phyloP scores from a whole-genome alignment of 1,140 invertebrate species.

The Caenorhabditis briggsae region DNA sequence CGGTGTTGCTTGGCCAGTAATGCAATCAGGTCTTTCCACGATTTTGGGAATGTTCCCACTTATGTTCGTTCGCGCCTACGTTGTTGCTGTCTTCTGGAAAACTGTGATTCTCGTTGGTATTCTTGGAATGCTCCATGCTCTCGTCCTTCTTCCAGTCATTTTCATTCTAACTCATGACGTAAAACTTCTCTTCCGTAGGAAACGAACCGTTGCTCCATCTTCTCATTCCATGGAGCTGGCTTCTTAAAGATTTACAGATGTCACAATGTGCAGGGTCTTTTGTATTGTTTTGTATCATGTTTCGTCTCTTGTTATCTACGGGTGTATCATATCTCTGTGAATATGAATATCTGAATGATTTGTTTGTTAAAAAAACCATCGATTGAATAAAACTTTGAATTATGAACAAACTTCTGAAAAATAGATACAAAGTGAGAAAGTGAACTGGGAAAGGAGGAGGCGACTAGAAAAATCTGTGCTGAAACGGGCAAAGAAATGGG shows the following conservation, averaged over 20 bases:
- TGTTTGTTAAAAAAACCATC: neutral
- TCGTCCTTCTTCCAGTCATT: conserved; percentile 66
- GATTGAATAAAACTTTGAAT: conserved; percentile 13
- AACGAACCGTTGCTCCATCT: neutral
- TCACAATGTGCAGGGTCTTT: neutral
- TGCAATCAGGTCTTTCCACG: conserved; percentile 67
- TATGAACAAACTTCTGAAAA: neutral
- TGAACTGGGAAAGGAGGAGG: neutral
- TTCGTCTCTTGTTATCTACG: neutral
- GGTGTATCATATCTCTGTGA: conserved; percentile 9
- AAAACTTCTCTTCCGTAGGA: conserved; percentile 59
- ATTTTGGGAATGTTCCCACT: conserved; percentile 74
- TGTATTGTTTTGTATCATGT: neutral
- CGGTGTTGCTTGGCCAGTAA: conserved; percentile 42
- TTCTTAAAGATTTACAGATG: neutral
- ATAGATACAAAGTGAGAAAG: neutral
- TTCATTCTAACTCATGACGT: conserved; percentile 64
- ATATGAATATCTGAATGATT: neutral
- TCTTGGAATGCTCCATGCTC: conserved; percentile 67
- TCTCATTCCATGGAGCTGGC: conserved; percentile 13
- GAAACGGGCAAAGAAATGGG: neutral
- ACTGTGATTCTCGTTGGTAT: conserved; percentile 74
- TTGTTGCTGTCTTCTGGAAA: conserved; percentile 76
- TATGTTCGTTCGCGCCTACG: conserved; percentile 75
- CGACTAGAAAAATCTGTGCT: conserved; percentile 3